Conservation (phyloP, 2,113 vertebrate species). For the Calypte anna region DNA sequence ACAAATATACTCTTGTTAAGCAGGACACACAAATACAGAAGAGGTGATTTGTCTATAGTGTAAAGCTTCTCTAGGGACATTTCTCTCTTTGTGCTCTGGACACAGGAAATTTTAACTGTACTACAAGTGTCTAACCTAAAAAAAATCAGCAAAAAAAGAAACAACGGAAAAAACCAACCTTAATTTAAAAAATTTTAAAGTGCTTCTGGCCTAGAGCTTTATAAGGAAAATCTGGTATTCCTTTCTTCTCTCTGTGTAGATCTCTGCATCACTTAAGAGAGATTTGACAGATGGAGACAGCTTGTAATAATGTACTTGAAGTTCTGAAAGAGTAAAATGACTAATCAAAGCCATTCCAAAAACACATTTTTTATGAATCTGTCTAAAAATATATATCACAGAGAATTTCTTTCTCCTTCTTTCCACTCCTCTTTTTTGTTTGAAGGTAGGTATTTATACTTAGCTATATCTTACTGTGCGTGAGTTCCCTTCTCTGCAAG, state of each 20-base stretch:
- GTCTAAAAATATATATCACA: constrained; percentile 45
- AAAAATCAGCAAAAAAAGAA: neutral
- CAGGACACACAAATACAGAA: neutral
- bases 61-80: neutral
- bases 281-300: constrained; percentile 57
- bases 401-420: constrained; percentile 20
- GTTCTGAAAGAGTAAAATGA: constrained; percentile 38
- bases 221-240: neutral
- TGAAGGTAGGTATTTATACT: constrained; percentile 10
- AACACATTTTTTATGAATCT: constrained; percentile 30
- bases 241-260: constrained; percentile 1
- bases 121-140: neutral
- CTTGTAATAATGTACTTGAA: constrained; percentile 28
- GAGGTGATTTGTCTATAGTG: neutral
- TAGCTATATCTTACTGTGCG: constrained; percentile 31
- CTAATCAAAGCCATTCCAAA: constrained; percentile 30
- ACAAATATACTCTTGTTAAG: neutral
- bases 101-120: neutral
- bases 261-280: constrained; percentile 6
- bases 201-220: neutral
- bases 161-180: neutral
- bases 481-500: constrained; percentile 60
- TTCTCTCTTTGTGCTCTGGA: neutral
- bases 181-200: neutral
- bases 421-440: neutral